Percentiles rank a stretch among this genome's conserved stretches.
These are phyloP conservation scores for Cervus canadensis DNA, from an alignment of 2,113 vertebrate species.

Conservation along the genomic window DNA sequence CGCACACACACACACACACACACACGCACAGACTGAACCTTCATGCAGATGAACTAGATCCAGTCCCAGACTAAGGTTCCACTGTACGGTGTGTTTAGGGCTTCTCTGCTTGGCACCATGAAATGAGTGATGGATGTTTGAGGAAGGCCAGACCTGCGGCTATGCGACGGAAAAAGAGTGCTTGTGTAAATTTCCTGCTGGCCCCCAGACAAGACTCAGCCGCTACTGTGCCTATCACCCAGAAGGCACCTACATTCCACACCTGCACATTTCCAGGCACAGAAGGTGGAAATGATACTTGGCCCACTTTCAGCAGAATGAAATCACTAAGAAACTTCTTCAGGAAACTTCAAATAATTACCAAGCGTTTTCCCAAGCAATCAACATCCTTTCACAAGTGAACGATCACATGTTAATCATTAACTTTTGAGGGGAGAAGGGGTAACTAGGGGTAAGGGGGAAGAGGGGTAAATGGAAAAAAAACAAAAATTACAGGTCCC, in stretches of 20 bases:
- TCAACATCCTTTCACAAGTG: constrained; percentile 76
- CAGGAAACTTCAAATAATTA: constrained; percentile 48
- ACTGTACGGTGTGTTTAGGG: rapidly evolving
- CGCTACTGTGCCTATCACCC: background rate
- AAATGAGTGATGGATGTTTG: rapidly evolving
- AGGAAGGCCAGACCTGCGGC: background rate
- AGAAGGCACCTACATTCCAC: background rate
- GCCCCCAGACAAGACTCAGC: background rate
- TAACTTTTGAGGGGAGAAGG: constrained; percentile 53
- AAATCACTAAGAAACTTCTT: constrained; percentile 41
- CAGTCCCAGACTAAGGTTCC: background rate
- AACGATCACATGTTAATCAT: constrained; percentile 76
- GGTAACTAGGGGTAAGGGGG: background rate
- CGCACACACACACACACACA: no score
- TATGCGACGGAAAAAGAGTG: background rate
- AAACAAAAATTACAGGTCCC: background rate
- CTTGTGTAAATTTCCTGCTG: background rate
- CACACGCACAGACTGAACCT: background rate
- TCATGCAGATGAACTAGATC: background rate
- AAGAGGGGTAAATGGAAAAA: background rate
- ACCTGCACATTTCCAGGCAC: constrained; percentile 22
- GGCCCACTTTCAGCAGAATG: constrained; percentile 28
- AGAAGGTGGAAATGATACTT: background rate
- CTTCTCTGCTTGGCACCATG: background rate
- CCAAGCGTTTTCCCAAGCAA: constrained; percentile 59